Percentiles rank a stretch among this genome's conserved stretches.
These are phyloP conservation scores for Camponotus pennsylvanicus DNA, from an alignment of 1,140 invertebrate species.

Conservation along the genomic window DNA sequence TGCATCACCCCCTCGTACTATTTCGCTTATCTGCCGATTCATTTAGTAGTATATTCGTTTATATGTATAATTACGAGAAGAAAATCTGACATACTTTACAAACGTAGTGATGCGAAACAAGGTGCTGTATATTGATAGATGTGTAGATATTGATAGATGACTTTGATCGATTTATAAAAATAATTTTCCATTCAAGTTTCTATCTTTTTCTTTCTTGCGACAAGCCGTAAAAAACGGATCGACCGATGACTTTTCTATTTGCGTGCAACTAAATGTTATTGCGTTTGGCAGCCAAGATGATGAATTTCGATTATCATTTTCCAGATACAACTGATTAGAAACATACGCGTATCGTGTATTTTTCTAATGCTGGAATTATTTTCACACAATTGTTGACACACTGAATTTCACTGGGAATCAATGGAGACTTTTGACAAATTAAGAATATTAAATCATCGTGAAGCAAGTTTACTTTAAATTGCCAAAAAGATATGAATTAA, in stretches of 20 bases:
- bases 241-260: background rate
- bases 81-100: background rate
- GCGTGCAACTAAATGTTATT: background rate
- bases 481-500: background rate
- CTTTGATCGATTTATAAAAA: background rate
- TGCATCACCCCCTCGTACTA: background rate
- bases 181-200: background rate
- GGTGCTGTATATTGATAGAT: slow-evolving; percentile 28
- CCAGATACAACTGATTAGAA: background rate
- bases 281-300: background rate
- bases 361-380: background rate
- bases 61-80: background rate
- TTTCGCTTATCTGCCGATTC: slow-evolving; percentile 4
- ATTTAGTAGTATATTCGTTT: slow-evolving; percentile 25
- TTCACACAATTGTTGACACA: background rate
- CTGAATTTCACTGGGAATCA: too few relatives aligned
- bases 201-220: background rate
- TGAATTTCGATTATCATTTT: background rate
- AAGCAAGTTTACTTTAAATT: background rate
- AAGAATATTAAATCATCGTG: background rate
- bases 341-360: background rate
- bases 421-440: background rate
- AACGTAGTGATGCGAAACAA: slow-evolving; percentile 5
- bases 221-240: background rate
- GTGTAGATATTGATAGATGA: background rate